Conservation (phyloP, 2,797 vertebrate species). For the Anas bahamensis region DNA sequence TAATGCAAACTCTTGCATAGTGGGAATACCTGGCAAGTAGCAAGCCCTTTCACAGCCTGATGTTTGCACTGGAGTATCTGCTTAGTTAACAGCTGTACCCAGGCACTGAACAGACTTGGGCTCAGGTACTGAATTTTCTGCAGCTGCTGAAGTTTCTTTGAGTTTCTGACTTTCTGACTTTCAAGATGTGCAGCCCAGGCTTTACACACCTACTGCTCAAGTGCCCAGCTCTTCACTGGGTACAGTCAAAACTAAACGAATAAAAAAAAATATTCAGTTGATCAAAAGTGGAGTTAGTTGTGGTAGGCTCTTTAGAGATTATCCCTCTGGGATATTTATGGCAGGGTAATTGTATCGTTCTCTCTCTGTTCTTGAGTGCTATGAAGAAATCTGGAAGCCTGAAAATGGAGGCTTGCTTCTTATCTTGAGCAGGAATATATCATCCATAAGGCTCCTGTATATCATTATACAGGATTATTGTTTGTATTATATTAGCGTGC, state of each 20-base stretch:
- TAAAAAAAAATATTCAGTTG: not conserved
- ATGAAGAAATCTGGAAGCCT: not conserved
- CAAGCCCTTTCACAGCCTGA: slow-evolving; percentile 6
- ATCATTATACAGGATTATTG: not conserved
- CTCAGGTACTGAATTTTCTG: not conserved
- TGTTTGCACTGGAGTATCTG: slow-evolving; percentile 20
- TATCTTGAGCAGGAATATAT: not conserved
- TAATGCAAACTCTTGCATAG: slow-evolving; percentile 26
- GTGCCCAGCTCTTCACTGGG: not conserved
- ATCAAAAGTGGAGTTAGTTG: not conserved
- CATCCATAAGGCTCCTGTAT: not conserved
- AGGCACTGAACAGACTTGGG: not conserved
- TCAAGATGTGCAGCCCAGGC: not conserved
- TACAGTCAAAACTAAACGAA: not conserved
- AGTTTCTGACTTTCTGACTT: not conserved
- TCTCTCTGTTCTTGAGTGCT: not conserved
- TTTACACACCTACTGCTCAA: not conserved
- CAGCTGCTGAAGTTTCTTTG: not conserved
- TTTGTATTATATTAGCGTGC: not conserved
- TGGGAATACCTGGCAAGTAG: slow-evolving; percentile 47
- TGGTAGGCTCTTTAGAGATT: not conserved
- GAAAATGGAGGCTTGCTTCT: not conserved
- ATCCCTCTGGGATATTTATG: not conserved
- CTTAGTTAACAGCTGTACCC: not conserved
- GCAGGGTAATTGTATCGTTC: not conserved